Conservation (phyloP, 2,888 invertebrate genomes). For the Eupithecia abbreviata region DNA sequence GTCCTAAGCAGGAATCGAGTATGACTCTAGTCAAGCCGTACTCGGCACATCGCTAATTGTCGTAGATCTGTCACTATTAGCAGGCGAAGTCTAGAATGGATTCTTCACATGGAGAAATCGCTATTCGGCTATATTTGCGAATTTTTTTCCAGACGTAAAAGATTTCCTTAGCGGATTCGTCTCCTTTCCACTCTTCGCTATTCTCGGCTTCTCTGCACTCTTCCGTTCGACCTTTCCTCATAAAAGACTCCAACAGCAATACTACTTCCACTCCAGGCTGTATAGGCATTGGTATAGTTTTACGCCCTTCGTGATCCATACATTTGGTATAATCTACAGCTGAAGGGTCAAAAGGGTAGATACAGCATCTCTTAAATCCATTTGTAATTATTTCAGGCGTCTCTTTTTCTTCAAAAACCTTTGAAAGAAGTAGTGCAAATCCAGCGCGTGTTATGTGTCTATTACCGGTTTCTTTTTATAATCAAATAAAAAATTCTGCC, state of each 20-base stretch:
- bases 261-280: neutral
- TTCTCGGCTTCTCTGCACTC: neutral
- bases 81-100: too few relatives aligned
- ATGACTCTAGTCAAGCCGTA: too few relatives aligned
- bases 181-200: neutral
- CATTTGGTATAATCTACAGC: conserved; percentile 15
- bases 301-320: conserved; percentile 18
- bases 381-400: conserved; percentile 14
- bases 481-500: too few relatives aligned
- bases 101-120: too few relatives aligned
- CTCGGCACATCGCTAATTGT: too few relatives aligned
- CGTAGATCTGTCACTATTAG: too few relatives aligned
- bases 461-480: too few relatives aligned
- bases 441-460: too few relatives aligned
- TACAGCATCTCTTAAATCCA: conserved; percentile 17
- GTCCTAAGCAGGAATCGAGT: too few relatives aligned
- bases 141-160: conserved; percentile 4
- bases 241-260: neutral
- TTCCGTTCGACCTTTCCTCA: conserved; percentile 1
- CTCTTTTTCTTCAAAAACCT: conserved; percentile 20
- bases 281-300: neutral
- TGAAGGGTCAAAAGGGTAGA: conserved; percentile 9
- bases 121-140: too few relatives aligned
- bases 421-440: conserved; percentile 9
- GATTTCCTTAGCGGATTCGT: neutral